Percentiles rank a stretch among this genome's conserved stretches.
phyloP scores from a whole-genome alignment of 2,888 invertebrate genomes.

The Meiosimyza platycephala region DNA sequence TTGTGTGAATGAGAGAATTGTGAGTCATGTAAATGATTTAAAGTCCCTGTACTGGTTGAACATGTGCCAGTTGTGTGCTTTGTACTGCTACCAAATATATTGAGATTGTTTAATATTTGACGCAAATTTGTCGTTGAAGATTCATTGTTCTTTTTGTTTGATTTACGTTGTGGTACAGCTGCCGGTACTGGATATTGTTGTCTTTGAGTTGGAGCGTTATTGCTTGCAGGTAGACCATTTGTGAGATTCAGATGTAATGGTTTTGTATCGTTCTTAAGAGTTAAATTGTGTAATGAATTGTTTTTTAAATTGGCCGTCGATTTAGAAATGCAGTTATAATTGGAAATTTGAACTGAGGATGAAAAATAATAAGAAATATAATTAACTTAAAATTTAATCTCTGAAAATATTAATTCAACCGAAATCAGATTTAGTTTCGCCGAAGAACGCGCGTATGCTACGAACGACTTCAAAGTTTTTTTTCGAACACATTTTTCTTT shows the following conservation, averaged over 20 bases:
- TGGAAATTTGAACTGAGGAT: constrained; percentile 22
- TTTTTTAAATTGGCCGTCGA: constrained; percentile 59
- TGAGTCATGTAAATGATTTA: constrained; percentile 49
- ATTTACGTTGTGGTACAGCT: constrained; percentile 46
- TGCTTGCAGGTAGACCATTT: constrained; percentile 46
- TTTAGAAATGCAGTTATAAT: constrained; percentile 43
- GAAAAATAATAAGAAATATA: neutral
- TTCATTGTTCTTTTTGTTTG: constrained; percentile 61
- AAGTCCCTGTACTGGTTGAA: neutral
- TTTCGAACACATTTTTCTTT: too few species aligned
- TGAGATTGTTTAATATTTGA: constrained; percentile 83
- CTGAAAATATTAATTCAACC: too few species aligned
- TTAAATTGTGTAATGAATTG: constrained; percentile 41
- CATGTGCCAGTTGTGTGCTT: constrained; percentile 49
- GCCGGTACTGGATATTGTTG: constrained; percentile 23
- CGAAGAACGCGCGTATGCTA: too few species aligned
- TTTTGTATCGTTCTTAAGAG: constrained; percentile 23
- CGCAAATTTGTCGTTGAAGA: constrained; percentile 73
- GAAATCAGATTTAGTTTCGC: too few species aligned
- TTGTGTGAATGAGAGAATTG: constrained; percentile 60
- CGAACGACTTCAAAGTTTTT: too few species aligned
- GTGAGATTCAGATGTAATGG: constrained; percentile 37
- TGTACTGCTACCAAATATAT: constrained; percentile 74
- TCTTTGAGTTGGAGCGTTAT: constrained; percentile 35
- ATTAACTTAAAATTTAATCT: too few species aligned